These are phyloP conservation scores for Littorina saxatilis DNA, from an alignment of 1,140 invertebrate species.

Conservation along the genomic window DNA sequence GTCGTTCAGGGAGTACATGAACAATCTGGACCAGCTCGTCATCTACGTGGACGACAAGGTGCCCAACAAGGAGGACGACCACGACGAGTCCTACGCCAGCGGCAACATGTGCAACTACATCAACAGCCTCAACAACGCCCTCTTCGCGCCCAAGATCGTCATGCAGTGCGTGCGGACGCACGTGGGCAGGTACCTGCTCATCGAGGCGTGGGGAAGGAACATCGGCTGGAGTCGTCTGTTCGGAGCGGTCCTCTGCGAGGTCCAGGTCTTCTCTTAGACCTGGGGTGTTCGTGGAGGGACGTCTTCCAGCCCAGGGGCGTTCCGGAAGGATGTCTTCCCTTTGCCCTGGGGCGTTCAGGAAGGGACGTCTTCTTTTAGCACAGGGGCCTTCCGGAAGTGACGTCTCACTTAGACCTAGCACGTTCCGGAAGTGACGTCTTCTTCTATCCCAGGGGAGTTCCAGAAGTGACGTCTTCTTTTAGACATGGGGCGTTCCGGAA, in stretches of 20 bases:
- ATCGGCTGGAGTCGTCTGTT: constrained; percentile 78
- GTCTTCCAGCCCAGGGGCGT: background rate
- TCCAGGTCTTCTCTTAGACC: constrained; percentile 61
- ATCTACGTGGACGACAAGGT: constrained; percentile 78
- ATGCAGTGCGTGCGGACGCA: constrained; percentile 76
- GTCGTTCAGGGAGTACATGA: constrained; percentile 72
- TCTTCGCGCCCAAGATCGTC: constrained; percentile 77
- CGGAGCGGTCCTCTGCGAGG: constrained; percentile 79
- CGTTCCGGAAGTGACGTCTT: background rate
- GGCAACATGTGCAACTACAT: constrained; percentile 77
- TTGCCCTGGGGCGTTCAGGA: background rate
- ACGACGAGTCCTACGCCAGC: constrained; percentile 63
- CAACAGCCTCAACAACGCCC: constrained; percentile 77
- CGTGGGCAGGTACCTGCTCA: constrained; percentile 78
- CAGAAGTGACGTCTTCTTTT: too few species aligned
- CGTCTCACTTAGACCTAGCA: background rate
- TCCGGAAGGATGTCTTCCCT: background rate
- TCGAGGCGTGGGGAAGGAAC: constrained; percentile 78
- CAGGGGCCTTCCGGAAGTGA: background rate
- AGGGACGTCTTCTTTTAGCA: too few species aligned
- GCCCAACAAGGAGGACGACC: constrained; percentile 63
- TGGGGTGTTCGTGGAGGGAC: background rate
- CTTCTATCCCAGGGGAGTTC: background rate
- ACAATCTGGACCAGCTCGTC: constrained; percentile 78
- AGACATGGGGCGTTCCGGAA: background rate